A percentile compares a stretch with the other conserved stretches of the same genome.
phyloP scores from a whole-genome alignment of 2,113 vertebrate species.

The Caretta caretta region DNA sequence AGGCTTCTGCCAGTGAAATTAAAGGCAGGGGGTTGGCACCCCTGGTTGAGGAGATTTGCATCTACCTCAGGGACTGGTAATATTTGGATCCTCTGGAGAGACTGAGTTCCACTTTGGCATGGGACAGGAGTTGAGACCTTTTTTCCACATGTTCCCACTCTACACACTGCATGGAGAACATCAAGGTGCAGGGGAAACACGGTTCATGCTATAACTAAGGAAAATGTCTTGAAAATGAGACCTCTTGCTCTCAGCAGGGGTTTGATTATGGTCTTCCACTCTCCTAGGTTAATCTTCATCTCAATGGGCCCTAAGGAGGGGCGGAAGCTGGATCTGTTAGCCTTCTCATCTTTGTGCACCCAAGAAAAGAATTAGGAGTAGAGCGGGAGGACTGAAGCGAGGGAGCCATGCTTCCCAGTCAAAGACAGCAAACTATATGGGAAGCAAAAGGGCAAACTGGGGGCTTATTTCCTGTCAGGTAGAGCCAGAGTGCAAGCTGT shows the following conservation, averaged over 20 bases:
- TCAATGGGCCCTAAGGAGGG: too few species aligned
- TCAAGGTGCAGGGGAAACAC: not conserved
- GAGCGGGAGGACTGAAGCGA: not conserved
- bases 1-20: not conserved
- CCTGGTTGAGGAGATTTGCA: not conserved
- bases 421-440: not conserved
- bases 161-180: not conserved
- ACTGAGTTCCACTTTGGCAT: not conserved
- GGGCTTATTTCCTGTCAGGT: not conserved
- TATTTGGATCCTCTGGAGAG: not conserved
- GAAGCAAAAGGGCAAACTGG: not conserved
- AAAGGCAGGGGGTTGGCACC: accelerated
- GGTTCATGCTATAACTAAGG: too few species aligned
- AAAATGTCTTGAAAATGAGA: too few species aligned
- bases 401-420: not conserved
- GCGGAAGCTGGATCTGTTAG: too few species aligned
- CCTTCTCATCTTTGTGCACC: too few species aligned
- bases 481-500: not conserved
- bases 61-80: not conserved
- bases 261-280: too few species aligned
- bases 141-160: not conserved
- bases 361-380: not conserved
- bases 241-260: too few species aligned
- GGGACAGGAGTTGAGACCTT: not conserved
- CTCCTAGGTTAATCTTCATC: too few species aligned